Conservation (phyloP, 2,888 invertebrate genomes). For the Drosophila stalkeri region DNA sequence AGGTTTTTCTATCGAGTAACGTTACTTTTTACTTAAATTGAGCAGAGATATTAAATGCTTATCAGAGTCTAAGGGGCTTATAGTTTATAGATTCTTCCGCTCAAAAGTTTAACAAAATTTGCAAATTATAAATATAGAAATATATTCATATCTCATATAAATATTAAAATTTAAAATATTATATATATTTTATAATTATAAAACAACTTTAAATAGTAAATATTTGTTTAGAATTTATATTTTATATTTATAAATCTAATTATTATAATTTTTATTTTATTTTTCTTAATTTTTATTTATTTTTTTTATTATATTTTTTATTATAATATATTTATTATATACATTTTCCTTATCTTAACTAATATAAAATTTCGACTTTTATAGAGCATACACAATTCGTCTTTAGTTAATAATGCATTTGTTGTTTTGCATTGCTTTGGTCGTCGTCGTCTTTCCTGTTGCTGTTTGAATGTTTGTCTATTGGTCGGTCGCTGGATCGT, state of each 20-base stretch:
- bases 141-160: no score
- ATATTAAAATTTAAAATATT: no score
- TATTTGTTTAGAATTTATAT: no score
- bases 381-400: slow-evolving; percentile 31
- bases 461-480: slow-evolving; percentile 69
- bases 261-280: no score
- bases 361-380: no score
- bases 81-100: background rate
- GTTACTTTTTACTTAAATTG: background rate
- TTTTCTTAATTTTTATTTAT: no score
- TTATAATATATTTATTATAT: background rate
- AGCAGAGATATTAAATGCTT: background rate
- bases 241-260: no score
- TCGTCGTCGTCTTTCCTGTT: slow-evolving; percentile 45
- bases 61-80: background rate
- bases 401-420: slow-evolving; percentile 8
- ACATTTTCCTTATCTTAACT: background rate
- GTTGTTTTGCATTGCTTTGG: slow-evolving; percentile 37
- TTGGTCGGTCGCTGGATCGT: slow-evolving; percentile 40
- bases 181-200: no score
- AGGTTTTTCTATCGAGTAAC: background rate
- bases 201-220: no score
- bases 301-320: background rate
- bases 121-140: no score
- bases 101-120: background rate